Base-by-base conservation (phyloP, 2,113 vertebrate genomes). In the Meles meles region DNA sequence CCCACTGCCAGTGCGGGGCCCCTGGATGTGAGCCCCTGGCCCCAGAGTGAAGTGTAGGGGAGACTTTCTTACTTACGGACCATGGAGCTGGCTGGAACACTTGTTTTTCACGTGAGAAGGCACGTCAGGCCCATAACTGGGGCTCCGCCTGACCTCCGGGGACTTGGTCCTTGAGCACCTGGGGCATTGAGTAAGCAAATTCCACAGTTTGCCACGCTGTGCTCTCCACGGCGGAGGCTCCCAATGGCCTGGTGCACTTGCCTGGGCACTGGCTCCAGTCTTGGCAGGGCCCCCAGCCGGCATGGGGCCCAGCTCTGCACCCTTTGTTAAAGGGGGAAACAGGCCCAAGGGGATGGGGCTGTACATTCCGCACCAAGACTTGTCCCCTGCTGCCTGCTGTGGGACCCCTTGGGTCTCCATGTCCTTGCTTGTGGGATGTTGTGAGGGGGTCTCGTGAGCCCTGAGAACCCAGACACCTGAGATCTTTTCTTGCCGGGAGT, bases 61-160 rank as follows among this genome's bases (percentile, higher is more conserved):
- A 98, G 97, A 82, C 95, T 94, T 97, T 85, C 92, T 97, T 97
- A 90, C 96, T 98, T 97, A 97, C 97, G 96, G 96, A 96, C 95
- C 95, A 91, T 80, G 93, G 85, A 52, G 97, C 57, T 84, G 95
- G 97, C 96, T 90, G 61, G 87, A 96, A 7, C 96, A 89, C 97
- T 97, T 97, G 90, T 96, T 97, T 97, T 93, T 98, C 98, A 96
- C 96, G 88, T 67, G 63, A 44, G 55, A 91, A 94, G 96, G 97
- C 93, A 89, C 95, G 98, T 99, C 98, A 97, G 79, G 98, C 98
- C 97, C 95, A 59, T 98, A 93, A 87, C 97, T 97, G 96, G 69
- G 42, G 34, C 63, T 97, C 95, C 96, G 89, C 94, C 90, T 97
- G 52, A 79, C 97, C 96, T 97, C 65, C 0, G 42, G 97, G 98